A percentile compares a stretch with the other conserved stretches of the same genome.
phyloP scores from a whole-genome alignment of 2,113 vertebrate species.

The Phaethornis superciliosus region DNA sequence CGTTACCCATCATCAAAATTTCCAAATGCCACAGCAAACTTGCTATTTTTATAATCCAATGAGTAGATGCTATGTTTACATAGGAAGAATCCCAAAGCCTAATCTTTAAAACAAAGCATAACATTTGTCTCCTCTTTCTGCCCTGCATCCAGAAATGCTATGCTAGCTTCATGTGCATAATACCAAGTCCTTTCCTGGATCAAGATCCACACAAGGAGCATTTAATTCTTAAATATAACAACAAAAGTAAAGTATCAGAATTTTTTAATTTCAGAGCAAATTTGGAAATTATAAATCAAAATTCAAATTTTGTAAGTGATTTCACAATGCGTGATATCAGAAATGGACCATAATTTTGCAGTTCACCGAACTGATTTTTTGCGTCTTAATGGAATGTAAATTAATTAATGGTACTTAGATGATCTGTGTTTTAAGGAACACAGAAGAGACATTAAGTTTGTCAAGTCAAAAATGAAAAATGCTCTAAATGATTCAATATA shows the following conservation, averaged over 20 bases:
- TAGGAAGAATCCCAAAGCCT: neutral
- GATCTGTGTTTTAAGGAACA: neutral
- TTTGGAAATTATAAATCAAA: neutral
- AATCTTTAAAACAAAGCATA: neutral
- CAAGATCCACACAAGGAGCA: neutral
- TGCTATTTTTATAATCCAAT: constrained; percentile 21
- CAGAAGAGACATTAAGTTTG: neutral
- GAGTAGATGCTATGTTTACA: neutral
- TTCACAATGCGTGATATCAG: fast-evolving
- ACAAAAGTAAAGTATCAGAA: neutral
- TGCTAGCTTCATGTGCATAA: neutral
- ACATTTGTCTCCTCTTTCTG: neutral
- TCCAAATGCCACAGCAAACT: constrained; percentile 35
- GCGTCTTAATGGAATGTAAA: neutral
- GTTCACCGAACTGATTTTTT: neutral
- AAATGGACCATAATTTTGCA: neutral
- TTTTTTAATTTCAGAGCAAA: neutral
- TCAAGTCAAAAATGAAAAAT: neutral
- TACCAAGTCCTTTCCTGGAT: neutral
- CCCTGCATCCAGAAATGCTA: neutral
- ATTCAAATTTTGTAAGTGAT: neutral
- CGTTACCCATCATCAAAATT: constrained; percentile 15
- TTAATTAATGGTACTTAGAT: neutral
- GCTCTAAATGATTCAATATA: neutral
- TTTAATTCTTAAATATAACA: neutral